These are phyloP conservation scores for Eulemur macaco DNA, from an alignment of 2,113 vertebrate genomes.

Conservation along the genomic window DNA sequence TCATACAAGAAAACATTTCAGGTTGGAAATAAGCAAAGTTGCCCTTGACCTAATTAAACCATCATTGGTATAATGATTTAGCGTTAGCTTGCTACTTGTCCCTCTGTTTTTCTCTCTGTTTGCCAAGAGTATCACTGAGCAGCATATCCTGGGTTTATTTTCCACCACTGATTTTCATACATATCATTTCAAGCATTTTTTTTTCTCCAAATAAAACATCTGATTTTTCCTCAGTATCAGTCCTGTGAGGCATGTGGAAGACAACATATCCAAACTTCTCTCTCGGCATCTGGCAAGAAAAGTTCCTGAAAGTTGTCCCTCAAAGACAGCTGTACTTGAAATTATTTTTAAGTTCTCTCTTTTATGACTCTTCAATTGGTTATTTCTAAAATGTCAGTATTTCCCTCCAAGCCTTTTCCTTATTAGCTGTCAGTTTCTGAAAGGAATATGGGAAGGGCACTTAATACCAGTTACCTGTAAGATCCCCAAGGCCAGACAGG, in stretches of 20 bases:
- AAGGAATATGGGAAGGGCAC: background rate
- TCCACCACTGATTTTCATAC: background rate
- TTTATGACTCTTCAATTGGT: background rate
- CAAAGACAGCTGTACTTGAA: background rate
- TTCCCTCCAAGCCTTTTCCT: conserved; percentile 40
- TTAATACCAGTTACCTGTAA: conserved; percentile 16
- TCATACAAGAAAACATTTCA: conserved; percentile 32
- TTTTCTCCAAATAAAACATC: background rate
- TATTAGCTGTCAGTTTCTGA: conserved; percentile 53
- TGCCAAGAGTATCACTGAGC: background rate
- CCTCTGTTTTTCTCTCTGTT: conserved; percentile 27
- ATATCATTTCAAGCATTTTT: background rate
- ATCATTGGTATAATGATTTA: background rate
- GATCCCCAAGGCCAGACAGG: background rate
- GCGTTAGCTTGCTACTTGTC: conserved; percentile 1
- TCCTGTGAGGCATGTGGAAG: background rate
- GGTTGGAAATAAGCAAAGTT: conserved; percentile 8
- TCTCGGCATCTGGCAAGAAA: background rate
- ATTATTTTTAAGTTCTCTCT: conserved; percentile 43
- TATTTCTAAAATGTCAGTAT: conserved; percentile 51
- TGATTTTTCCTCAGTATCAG: background rate
- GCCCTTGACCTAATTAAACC: conserved; percentile 52
- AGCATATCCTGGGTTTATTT: background rate
- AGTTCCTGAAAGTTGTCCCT: background rate
- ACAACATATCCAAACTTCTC: background rate